phyloP scores from a whole-genome alignment of 2,888 invertebrate genomes.

The Candidula unifasciata region DNA sequence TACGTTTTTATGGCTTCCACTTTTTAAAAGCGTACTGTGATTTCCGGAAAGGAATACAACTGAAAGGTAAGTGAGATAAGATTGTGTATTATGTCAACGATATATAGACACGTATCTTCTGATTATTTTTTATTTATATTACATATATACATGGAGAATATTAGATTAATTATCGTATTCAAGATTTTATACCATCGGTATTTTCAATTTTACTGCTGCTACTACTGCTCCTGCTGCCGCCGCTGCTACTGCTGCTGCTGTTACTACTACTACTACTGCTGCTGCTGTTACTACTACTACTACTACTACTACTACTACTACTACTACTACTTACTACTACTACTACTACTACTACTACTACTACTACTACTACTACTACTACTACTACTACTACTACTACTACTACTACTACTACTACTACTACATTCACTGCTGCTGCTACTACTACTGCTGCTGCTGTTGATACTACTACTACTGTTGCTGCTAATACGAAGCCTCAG shows the following conservation, averaged over 20 bases:
- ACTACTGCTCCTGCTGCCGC: constrained; percentile 16
- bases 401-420: constrained; percentile 10
- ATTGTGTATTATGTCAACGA: too few species aligned
- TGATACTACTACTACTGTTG: background rate
- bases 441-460: background rate
- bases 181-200: background rate
- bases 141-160: too few species aligned
- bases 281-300: background rate
- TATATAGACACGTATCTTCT: too few species aligned
- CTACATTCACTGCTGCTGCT: background rate
- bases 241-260: background rate
- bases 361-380: constrained; percentile 31
- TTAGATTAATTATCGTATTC: too few species aligned
- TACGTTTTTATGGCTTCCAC: too few species aligned
- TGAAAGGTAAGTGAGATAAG: too few species aligned
- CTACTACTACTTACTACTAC: constrained; percentile 12
- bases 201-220: constrained; percentile 3
- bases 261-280: background rate
- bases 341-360: constrained; percentile 30
- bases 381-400: constrained; percentile 32
- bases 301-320: constrained; percentile 6
- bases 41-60: too few species aligned
- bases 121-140: too few species aligned
- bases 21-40: too few species aligned
- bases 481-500: too few species aligned